phyloP scores from a whole-genome alignment of 2,113 vertebrate genomes.

The Gambusia holbrooki region DNA sequence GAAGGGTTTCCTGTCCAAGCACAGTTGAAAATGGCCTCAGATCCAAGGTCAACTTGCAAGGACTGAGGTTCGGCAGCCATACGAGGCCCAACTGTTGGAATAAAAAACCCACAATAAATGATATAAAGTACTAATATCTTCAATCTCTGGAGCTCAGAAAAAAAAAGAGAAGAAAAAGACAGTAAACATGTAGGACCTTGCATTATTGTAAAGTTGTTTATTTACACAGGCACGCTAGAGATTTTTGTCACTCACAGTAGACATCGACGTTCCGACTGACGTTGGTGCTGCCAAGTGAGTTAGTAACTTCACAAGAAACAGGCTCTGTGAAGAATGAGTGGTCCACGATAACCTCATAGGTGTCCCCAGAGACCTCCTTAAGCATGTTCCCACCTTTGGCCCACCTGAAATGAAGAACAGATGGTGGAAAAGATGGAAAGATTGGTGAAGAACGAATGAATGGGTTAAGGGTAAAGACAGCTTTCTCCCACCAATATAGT shows the following conservation, averaged over 20 bases:
- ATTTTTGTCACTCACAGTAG: conserved; percentile 87
- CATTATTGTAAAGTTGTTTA: conserved; percentile 5
- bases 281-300: conserved; percentile 94
- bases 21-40: conserved; percentile 93
- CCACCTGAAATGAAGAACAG: conserved; percentile 83
- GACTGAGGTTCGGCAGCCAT: conserved; percentile 95
- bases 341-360: conserved; percentile 92
- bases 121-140: not conserved
- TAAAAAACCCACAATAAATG: conserved; percentile 8
- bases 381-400: conserved; percentile 94
- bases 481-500: conserved; percentile 47
- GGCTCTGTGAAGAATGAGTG: conserved; percentile 96
- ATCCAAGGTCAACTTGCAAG: conserved; percentile 93
- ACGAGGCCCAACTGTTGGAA: conserved; percentile 89
- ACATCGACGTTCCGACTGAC: conserved; percentile 96
- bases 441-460: conserved; percentile 26
- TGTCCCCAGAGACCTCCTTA: conserved; percentile 91
- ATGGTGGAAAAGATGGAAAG: conserved; percentile 10
- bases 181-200: conserved; percentile 14
- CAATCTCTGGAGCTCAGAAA: not conserved
- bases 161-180: conserved; percentile 6
- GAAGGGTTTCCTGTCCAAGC: conserved; percentile 98
- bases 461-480: conserved; percentile 35
- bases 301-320: conserved; percentile 96
- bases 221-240: not conserved